These are phyloP conservation scores for Amphipyra berbera DNA, from an alignment of 2,888 invertebrate genomes.

Conservation along the genomic window DNA sequence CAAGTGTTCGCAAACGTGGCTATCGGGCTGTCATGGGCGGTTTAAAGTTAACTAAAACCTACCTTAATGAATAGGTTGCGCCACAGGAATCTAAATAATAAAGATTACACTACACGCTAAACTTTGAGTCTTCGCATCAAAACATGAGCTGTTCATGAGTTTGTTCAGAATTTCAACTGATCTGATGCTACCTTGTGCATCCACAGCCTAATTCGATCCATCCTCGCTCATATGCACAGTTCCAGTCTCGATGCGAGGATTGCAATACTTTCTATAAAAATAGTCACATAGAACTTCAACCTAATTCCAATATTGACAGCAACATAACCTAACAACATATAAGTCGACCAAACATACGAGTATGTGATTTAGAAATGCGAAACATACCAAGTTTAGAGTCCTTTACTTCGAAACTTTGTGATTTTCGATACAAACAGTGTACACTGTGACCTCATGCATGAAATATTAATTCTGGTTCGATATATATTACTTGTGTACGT, in stretches of 20 bases:
- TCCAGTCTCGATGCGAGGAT: not conserved
- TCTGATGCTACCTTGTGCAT: too few species aligned
- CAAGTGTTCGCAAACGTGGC: too few species aligned
- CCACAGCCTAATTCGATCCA: too few species aligned
- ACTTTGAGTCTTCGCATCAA: too few species aligned
- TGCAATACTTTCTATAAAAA: not conserved
- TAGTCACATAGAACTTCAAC: conserved; percentile 6
- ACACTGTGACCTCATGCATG: conserved; percentile 27
- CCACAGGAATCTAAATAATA: too few species aligned
- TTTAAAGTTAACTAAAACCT: too few species aligned
- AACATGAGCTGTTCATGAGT: too few species aligned
- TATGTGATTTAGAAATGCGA: conserved; percentile 28
- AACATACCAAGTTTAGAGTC: conserved; percentile 28
- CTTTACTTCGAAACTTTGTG: conserved; percentile 27
- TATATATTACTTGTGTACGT: conserved; percentile 38
- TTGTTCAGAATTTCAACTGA: too few species aligned
- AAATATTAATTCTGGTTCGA: conserved; percentile 39
- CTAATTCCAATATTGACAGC: conserved; percentile 1
- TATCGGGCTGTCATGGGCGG: too few species aligned
- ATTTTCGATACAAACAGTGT: conserved; percentile 23
- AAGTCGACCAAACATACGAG: conserved; percentile 15
- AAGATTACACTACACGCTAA: too few species aligned
- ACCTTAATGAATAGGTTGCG: too few species aligned
- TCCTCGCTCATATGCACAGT: not conserved
- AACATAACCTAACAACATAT: conserved; percentile 6